Conservation (phyloP, 2,888 invertebrate genomes). For the Andrena praecox region DNA sequence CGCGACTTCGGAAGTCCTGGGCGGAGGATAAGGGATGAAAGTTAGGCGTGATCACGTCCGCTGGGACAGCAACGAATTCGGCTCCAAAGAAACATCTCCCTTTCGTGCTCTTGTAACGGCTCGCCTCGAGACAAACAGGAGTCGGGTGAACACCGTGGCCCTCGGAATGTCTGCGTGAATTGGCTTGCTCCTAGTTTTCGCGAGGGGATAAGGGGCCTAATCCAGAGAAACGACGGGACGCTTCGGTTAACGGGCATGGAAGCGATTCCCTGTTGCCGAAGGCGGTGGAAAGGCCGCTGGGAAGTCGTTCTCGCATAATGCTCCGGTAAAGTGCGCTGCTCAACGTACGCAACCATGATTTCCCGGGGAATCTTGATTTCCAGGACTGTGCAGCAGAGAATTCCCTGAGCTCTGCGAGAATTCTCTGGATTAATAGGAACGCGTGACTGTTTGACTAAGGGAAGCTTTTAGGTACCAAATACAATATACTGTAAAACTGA, state of each 20-base stretch:
- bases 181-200: constrained; percentile 8
- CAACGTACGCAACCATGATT: neutral
- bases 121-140: constrained; percentile 67
- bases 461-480: no score
- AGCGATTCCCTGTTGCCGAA: constrained; percentile 17
- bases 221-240: constrained; percentile 14
- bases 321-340: neutral
- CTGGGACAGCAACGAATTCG: neutral
- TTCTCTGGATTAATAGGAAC: no score
- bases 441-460: no score
- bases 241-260: constrained; percentile 28
- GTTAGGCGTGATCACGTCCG: neutral
- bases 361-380: neutral
- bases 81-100: constrained; percentile 6
- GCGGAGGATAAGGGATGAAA: neutral
- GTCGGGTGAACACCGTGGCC: constrained; percentile 61
- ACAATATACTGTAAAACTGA: no score
- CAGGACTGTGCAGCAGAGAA: no score
- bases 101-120: constrained; percentile 29
- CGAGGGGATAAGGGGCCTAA: constrained; percentile 42
- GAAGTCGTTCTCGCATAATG: constrained; percentile 25
- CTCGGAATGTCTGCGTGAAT: constrained; percentile 37
- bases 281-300: neutral
- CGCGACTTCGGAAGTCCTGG: neutral
- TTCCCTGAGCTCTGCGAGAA: no score